These are phyloP conservation scores for Casuarius casuarius DNA, from an alignment of 2,113 vertebrate species.

Conservation along the genomic window DNA sequence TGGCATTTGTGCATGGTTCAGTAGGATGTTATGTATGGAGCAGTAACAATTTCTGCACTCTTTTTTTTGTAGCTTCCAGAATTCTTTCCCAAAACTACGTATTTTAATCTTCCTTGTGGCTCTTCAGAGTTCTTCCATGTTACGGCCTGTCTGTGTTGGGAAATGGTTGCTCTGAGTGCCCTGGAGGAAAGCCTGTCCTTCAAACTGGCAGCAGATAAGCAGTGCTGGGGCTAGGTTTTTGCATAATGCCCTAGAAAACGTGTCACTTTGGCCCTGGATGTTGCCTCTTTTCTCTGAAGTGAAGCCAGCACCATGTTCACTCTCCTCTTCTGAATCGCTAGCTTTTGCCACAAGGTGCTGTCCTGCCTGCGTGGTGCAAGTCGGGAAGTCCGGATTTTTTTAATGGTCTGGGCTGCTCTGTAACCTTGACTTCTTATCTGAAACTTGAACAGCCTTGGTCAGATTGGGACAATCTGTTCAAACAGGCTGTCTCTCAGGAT, in stretches of 20 bases:
- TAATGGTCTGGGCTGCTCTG: no score
- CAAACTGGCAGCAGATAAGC: no score
- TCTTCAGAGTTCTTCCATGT: not conserved
- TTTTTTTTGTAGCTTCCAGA: not conserved
- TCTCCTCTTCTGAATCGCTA: no score
- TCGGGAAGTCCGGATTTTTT: no score
- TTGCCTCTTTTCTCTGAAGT: no score
- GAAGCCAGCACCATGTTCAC: no score
- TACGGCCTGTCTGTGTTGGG: accelerated
- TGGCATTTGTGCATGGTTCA: no score
- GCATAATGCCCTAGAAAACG: not conserved
- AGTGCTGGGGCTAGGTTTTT: not conserved
- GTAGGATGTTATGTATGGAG: not conserved
- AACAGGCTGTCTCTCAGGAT: not conserved
- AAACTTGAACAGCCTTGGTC: no score
- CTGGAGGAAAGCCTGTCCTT: not conserved
- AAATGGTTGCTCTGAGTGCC: accelerated
- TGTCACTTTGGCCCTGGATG: not conserved
- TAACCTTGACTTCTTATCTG: no score
- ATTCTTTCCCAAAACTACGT: not conserved
- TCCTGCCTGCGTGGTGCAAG: no score
- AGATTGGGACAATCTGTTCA: not conserved
- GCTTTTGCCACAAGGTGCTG: no score
- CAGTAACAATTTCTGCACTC: not conserved
- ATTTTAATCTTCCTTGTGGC: not conserved